phyloP scores from a whole-genome alignment of 1,140 invertebrate species.

The Pseudomyrmex flavicornis region DNA sequence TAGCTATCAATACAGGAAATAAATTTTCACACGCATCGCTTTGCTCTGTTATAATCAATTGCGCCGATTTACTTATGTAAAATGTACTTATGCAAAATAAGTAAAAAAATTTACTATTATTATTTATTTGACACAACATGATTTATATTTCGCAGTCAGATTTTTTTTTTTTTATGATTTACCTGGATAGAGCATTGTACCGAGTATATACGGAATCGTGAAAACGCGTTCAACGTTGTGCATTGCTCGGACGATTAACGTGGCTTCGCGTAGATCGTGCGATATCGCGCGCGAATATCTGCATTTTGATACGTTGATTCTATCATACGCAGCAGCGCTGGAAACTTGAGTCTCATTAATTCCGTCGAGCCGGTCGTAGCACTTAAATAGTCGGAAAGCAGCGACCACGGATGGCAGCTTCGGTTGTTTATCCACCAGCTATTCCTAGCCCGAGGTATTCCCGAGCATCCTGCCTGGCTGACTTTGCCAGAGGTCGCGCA shows the following conservation, averaged over 20 bases:
- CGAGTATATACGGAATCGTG: background rate
- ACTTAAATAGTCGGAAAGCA: constrained; percentile 63
- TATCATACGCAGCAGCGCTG: constrained; percentile 67
- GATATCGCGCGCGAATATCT: constrained; percentile 50
- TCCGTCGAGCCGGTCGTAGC: constrained; percentile 57
- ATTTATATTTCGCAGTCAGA: too few species aligned
- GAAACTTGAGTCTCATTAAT: constrained; percentile 69
- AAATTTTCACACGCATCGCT: too few species aligned
- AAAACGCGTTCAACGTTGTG: constrained; percentile 24
- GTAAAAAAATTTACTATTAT: too few species aligned
- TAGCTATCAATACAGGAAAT: too few species aligned
- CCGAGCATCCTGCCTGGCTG: constrained; percentile 54
- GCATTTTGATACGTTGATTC: constrained; percentile 70
- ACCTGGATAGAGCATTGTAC: background rate
- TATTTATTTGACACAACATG: too few species aligned
- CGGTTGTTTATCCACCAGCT: constrained; percentile 58
- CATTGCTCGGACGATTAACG: constrained; percentile 39
- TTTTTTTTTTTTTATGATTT: too few species aligned
- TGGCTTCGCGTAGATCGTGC: constrained; percentile 24
- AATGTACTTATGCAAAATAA: too few species aligned
- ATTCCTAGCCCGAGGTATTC: constrained; percentile 66
- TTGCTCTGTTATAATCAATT: too few species aligned
- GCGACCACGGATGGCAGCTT: constrained; percentile 36
- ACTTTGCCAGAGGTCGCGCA: constrained; percentile 26
- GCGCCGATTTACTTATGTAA: too few species aligned